Evolutionary conservation across 2,888 invertebrate species (phyloP).

Genomic region (Drosophila tripunctata): DNA sequence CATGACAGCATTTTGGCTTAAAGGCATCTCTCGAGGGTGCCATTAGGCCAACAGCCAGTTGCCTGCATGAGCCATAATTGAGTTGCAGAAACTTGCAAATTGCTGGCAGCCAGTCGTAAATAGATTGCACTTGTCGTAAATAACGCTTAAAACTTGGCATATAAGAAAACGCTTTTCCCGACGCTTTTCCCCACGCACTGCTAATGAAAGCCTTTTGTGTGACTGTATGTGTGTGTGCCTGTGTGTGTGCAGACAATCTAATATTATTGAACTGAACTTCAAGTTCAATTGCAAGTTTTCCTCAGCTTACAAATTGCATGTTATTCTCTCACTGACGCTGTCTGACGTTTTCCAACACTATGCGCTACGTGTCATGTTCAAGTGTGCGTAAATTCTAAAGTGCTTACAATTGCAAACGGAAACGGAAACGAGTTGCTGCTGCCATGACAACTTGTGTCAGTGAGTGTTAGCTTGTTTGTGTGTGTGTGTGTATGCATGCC

Average conservation of each 20-base stretch:
- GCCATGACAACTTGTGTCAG: constrained; percentile 11
- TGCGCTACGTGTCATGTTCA: constrained; percentile 48
- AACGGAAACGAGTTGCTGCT: constrained; percentile 28
- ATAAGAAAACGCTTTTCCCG: neutral
- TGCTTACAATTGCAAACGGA: constrained; percentile 11
- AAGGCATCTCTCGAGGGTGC: constrained; percentile 33
- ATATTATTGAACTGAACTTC: constrained; percentile 6
- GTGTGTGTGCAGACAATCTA: neutral
- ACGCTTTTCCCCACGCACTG: neutral
- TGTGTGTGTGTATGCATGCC: neutral
- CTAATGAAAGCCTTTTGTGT: constrained; percentile 16
- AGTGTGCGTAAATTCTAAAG: constrained; percentile 41
- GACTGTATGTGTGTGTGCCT: too few relatives aligned
- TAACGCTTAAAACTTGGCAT: constrained; percentile 39
- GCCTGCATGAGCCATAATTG: constrained; percentile 51
- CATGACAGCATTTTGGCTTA: constrained; percentile 22
- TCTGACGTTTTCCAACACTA: constrained; percentile 48
- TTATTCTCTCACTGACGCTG: constrained; percentile 13
- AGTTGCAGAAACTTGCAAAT: constrained; percentile 66
- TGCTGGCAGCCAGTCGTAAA: constrained; percentile 36
- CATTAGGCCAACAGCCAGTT: constrained; percentile 31
- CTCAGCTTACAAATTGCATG: neutral
- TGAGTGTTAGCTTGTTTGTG: neutral
- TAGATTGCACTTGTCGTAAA: constrained; percentile 55
- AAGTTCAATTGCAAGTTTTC: constrained; percentile 11